These are phyloP conservation scores for Ormyrus labotus DNA, from an alignment of 2,888 invertebrate genomes.

Conservation along the genomic window DNA sequence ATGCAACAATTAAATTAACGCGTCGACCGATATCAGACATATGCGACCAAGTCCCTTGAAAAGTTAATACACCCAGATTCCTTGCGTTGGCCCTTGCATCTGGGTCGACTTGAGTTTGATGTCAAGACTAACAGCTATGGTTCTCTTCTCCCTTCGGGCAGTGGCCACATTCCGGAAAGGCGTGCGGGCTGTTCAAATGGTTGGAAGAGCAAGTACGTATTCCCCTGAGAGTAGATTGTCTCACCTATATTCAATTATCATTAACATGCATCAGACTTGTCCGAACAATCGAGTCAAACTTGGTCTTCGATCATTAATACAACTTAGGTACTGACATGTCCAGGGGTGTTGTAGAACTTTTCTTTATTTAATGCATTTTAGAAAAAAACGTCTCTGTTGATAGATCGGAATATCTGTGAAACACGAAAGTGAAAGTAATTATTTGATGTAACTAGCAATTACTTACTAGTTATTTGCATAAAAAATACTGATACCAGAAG, in stretches of 20 bases:
- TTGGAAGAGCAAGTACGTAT: slow-evolving; percentile 99
- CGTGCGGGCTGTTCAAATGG: slow-evolving; percentile 99
- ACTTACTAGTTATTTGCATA: no score
- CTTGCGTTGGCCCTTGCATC: slow-evolving; percentile 63
- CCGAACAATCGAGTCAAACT: slow-evolving; percentile 4
- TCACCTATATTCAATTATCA: slow-evolving; percentile 62
- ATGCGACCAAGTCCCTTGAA: slow-evolving; percentile 18
- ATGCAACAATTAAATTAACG: not conserved
- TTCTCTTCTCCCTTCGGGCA: slow-evolving; percentile 80
- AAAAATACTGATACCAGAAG: no score
- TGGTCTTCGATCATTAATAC: slow-evolving; percentile 40
- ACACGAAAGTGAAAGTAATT: no score
- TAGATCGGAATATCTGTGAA: no score
- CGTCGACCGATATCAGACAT: slow-evolving; percentile 56
- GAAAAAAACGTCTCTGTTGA: no score
- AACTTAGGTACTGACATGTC: no score
- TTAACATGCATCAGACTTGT: slow-evolving; percentile 13
- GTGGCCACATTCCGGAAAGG: slow-evolving; percentile 99
- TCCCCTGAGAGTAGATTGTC: slow-evolving; percentile 75
- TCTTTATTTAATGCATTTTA: no score
- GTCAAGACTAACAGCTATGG: slow-evolving; percentile 76
- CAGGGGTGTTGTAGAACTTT: no score
- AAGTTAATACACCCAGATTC: not conserved
- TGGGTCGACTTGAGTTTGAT: slow-evolving; percentile 68
- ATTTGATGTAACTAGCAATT: no score